Evolutionary conservation across 2,888 invertebrate species (phyloP).

Genomic region (Anagyrus pseudococci): DNA sequence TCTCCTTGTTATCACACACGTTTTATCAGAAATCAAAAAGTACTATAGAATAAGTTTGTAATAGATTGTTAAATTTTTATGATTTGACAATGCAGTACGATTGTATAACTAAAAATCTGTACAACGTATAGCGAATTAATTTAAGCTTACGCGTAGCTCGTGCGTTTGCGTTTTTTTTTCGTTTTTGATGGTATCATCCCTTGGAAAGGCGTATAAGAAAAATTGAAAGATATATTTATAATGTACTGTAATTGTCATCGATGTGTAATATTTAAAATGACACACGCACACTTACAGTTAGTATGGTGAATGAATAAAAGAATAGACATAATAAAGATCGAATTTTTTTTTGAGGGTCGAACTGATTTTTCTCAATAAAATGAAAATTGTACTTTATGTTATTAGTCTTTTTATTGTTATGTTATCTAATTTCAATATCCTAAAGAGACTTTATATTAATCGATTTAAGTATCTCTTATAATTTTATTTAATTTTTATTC

Average conservation of each 20-base stretch:
- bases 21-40: no score
- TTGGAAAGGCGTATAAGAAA: conserved; percentile 17
- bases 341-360: conserved; percentile 43
- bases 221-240: conserved; percentile 25
- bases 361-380: conserved; percentile 39
- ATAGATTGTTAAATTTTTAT: no score
- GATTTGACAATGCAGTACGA: conserved; percentile 13
- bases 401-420: no score
- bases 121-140: conserved; percentile 27
- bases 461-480: no score
- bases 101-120: conserved; percentile 27
- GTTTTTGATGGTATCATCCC: conserved; percentile 25
- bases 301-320: conserved; percentile 21
- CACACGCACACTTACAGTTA: conserved; percentile 31
- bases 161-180: conserved; percentile 41
- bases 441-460: not conserved
- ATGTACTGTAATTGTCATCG: conserved; percentile 25
- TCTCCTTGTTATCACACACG: no score
- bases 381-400: conserved; percentile 28
- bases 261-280: conserved; percentile 38
- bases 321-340: conserved; percentile 13
- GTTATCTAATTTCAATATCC: no score
- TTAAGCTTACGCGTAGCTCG: conserved; percentile 36
- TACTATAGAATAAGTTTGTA: conserved; percentile 26
- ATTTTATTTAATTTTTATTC: conserved; percentile 15